Evolutionary conservation across 2,888 invertebrate species (phyloP).

Genomic region (Idaea straminata): DNA sequence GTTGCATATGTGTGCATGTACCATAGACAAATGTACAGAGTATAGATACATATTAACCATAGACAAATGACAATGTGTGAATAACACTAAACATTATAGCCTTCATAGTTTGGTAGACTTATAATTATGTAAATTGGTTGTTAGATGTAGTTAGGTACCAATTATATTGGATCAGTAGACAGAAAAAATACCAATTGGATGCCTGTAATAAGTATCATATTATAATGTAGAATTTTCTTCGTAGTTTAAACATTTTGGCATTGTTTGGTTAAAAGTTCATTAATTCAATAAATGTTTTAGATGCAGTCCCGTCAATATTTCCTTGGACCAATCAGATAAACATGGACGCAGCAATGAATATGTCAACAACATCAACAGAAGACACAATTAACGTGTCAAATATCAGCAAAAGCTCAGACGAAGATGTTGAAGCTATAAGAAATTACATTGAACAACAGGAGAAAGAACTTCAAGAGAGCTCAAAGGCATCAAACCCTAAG

Average conservation of each 20-base stretch:
- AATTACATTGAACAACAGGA: constrained; percentile 64
- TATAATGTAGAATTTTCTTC: too few species aligned
- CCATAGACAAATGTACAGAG: background rate
- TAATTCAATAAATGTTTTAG: constrained; percentile 48
- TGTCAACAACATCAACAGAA: constrained; percentile 6
- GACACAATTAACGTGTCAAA: constrained; percentile 29
- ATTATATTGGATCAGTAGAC: background rate
- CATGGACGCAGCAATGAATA: constrained; percentile 31
- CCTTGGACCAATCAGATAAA: constrained; percentile 69
- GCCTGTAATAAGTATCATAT: background rate
- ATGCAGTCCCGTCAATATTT: constrained; percentile 87
- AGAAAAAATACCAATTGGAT: background rate
- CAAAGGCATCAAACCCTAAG: constrained; percentile 15
- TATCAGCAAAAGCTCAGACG: constrained; percentile 54
- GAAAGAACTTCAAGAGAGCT: constrained; percentile 39
- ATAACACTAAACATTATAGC: background rate
- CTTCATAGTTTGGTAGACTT: background rate
- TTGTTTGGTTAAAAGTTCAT: background rate
- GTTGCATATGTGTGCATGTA: background rate
- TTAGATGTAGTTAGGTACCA: background rate
- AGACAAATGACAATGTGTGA: background rate
- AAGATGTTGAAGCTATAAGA: constrained; percentile 66
- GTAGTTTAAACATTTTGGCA: background rate
- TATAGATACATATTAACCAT: background rate
- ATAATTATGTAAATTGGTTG: background rate